phyloP scores from a whole-genome alignment of 2,888 invertebrate genomes.

The Sipha maydis region DNA sequence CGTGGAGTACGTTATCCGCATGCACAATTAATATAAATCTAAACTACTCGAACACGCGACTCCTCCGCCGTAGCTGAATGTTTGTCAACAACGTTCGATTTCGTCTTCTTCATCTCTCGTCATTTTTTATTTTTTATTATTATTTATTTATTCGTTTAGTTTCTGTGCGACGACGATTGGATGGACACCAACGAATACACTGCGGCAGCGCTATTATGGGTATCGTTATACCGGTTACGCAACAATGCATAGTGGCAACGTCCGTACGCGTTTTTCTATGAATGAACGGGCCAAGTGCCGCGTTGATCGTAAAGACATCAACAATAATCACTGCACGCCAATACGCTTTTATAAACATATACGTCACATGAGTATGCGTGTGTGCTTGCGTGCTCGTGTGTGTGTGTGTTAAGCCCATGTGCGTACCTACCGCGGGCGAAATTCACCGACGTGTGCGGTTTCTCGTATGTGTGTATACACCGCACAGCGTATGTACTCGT shows the following conservation, averaged over 20 bases:
- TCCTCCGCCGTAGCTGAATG: not conserved
- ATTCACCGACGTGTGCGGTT: conserved; percentile 33
- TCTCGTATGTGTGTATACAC: not conserved
- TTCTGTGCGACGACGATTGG: not conserved
- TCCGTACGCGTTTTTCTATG: conserved; percentile 41
- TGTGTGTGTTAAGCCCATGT: not conserved
- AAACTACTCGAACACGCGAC: not conserved
- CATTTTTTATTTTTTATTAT: too few species aligned
- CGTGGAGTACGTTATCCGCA: conserved; percentile 14
- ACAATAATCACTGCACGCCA: not conserved
- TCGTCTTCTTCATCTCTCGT: not conserved
- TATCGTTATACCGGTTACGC: not conserved
- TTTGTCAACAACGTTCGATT: conserved; percentile 34
- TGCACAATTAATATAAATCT: conserved; percentile 8
- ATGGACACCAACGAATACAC: not conserved
- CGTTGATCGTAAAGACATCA: not conserved
- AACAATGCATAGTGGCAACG: not conserved
- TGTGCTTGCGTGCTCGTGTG: not conserved
- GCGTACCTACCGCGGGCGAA: not conserved
- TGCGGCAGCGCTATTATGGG: not conserved
- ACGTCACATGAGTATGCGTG: too few species aligned
- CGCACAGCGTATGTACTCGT: too few species aligned
- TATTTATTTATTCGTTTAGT: not conserved
- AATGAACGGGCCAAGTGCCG: conserved; percentile 10
- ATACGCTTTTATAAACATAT: not conserved